phyloP scores from a whole-genome alignment of 2,888 invertebrate genomes.

The Cataglyphis albicans region DNA sequence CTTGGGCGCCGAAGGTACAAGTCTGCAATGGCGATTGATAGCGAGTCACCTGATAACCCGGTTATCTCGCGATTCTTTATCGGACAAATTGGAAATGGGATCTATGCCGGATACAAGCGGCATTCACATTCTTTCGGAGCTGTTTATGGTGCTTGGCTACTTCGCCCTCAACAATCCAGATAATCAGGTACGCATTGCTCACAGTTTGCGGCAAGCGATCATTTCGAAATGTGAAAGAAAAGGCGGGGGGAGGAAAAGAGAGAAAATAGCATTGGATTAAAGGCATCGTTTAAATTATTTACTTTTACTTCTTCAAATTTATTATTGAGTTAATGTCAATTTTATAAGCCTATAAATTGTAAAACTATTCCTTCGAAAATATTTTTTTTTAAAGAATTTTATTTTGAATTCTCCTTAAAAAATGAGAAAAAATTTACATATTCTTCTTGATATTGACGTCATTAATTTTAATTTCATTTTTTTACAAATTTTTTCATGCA shows the following conservation, averaged over 20 bases:
- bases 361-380: not conserved
- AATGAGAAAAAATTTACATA: not conserved
- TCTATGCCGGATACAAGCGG: slow-evolving; percentile 86
- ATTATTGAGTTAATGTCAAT: not conserved
- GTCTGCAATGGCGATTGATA: slow-evolving; percentile 95
- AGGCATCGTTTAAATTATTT: no score
- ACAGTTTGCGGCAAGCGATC: not conserved
- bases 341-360: not conserved
- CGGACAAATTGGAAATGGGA: slow-evolving; percentile 76
- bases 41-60: slow-evolving; percentile 93
- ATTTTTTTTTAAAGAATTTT: not conserved
- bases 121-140: slow-evolving; percentile 91
- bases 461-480: no score
- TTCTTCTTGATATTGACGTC: not conserved
- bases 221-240: not conserved
- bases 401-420: not conserved
- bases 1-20: slow-evolving; percentile 94
- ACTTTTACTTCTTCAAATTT: not conserved
- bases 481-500: not conserved
- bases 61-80: slow-evolving; percentile 87
- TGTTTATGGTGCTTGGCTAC: slow-evolving; percentile 93
- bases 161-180: slow-evolving; percentile 93
- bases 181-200: slow-evolving; percentile 89
- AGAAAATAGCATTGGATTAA: no score
- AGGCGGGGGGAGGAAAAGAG: not conserved